Evolutionary conservation across 2,113 vertebrate genomes (phyloP).

Genomic region (Cephalopterus ornatus): DNA sequence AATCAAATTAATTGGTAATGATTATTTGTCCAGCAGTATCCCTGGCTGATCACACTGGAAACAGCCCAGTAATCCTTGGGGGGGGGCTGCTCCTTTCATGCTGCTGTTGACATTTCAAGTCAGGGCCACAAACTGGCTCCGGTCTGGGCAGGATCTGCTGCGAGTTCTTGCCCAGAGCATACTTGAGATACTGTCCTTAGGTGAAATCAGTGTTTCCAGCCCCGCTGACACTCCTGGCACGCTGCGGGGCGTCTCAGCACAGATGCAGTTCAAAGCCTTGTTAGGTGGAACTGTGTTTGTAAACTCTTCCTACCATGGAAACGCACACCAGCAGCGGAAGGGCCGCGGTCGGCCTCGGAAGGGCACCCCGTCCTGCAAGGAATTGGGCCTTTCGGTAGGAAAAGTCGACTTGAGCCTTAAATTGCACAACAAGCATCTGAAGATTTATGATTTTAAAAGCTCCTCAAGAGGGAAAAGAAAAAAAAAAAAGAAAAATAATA

Average conservation of each 20-base stretch:
- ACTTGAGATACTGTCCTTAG: constrained; percentile 46
- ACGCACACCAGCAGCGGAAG: not conserved
- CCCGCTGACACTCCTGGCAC: not conserved
- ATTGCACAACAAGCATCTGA: constrained; percentile 7
- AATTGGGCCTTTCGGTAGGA: constrained; percentile 1
- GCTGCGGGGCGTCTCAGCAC: not conserved
- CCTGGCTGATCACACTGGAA: not conserved
- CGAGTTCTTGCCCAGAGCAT: not conserved
- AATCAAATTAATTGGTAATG: not conserved
- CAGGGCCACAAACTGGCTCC: constrained; percentile 1
- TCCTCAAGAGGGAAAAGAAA: constrained; percentile 7
- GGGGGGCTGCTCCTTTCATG: not conserved
- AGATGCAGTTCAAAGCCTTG: constrained; percentile 15
- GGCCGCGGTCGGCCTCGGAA: not conserved
- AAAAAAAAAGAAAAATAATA: constrained; percentile 16
- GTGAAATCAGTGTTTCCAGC: constrained; percentile 61
- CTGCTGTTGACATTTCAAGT: constrained; percentile 38
- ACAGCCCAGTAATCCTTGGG: not conserved
- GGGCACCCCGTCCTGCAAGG: not conserved
- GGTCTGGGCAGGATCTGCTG: constrained; percentile 15
- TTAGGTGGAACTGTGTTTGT: constrained; percentile 48
- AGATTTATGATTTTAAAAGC: constrained; percentile 60
- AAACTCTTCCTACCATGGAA: constrained; percentile 48
- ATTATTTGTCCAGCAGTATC: not conserved
- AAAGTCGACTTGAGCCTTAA: constrained; percentile 21